phyloP scores from a whole-genome alignment of 2,888 invertebrate genomes.

The Bombyx huttoni region DNA sequence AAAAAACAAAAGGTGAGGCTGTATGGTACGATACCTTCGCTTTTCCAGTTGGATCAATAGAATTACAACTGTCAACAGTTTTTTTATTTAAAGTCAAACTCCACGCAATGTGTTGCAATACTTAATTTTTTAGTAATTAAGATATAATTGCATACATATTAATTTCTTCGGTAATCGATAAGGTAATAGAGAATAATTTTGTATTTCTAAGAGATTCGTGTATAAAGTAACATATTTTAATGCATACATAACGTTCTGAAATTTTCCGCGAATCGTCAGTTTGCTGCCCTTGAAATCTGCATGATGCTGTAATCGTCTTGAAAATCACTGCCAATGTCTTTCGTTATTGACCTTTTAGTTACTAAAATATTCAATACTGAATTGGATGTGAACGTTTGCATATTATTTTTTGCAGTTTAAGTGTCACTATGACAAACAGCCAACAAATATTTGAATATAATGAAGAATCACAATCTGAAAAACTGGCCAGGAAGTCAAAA shows the following conservation, averaged over 20 bases:
- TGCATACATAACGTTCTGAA: background rate
- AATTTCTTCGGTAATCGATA: too few relatives aligned
- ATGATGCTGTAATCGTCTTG: background rate
- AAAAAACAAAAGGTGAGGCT: too few relatives aligned
- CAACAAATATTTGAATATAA: slow-evolving; percentile 53
- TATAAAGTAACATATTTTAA: too few relatives aligned
- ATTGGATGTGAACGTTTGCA: background rate
- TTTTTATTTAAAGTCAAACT: too few relatives aligned
- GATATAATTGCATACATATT: too few relatives aligned
- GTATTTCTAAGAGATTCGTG: too few relatives aligned
- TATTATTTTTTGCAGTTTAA: background rate
- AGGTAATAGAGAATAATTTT: too few relatives aligned
- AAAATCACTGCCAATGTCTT: slow-evolving; percentile 4
- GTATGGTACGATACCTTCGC: too few relatives aligned
- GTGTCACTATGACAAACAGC: slow-evolving; percentile 37
- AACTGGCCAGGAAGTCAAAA: slow-evolving; percentile 76
- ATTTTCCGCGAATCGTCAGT: slow-evolving; percentile 4
- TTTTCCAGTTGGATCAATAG: too few relatives aligned
- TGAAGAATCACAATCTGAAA: slow-evolving; percentile 70
- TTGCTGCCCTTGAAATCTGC: background rate
- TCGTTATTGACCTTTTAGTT: slow-evolving; percentile 6
- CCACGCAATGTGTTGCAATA: too few relatives aligned
- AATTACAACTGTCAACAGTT: too few relatives aligned
- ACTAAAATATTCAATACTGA: background rate
- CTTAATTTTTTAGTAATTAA: too few relatives aligned